Percentiles rank a stretch among this genome's conserved stretches.
These are phyloP conservation scores for Prostheceraeus crozeri DNA, from an alignment of 2,888 invertebrate genomes.

Conservation along the genomic window DNA sequence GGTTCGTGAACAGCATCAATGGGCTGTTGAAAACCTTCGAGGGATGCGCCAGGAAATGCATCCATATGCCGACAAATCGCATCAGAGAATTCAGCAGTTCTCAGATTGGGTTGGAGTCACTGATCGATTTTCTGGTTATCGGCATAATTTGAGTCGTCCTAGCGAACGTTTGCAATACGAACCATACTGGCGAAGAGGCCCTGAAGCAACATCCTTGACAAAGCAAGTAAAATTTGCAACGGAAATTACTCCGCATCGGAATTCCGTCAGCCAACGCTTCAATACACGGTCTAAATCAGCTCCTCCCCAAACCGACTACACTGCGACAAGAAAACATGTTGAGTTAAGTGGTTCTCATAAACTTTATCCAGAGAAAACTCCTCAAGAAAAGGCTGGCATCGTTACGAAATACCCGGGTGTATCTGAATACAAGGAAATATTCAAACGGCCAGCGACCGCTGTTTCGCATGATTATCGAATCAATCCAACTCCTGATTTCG, in stretches of 20 bases:
- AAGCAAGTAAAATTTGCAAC: conserved; percentile 30
- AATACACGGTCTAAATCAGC: background rate
- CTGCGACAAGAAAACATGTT: no score
- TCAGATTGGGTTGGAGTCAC: conserved; percentile 55
- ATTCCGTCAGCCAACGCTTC: background rate
- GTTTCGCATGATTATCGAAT: conserved; percentile 47
- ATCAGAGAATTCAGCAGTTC: conserved; percentile 52
- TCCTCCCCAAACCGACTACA: no score
- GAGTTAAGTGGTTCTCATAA: no score
- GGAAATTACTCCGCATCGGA: conserved; percentile 22
- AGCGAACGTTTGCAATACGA: conserved; percentile 45
- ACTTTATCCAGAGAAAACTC: conserved; percentile 45
- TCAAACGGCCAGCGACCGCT: conserved; percentile 36
- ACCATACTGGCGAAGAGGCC: conserved; percentile 42
- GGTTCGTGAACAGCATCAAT: conserved; percentile 65
- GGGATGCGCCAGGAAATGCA: conserved; percentile 44
- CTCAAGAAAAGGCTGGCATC: conserved; percentile 55
- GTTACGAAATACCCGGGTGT: conserved; percentile 52
- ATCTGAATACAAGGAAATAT: conserved; percentile 52
- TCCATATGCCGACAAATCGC: conserved; percentile 46
- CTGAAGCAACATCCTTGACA: background rate
- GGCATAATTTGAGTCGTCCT: conserved; percentile 49
- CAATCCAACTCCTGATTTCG: conserved; percentile 53
- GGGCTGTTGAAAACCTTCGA: conserved; percentile 35
- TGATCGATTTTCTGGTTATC: conserved; percentile 54